Percentiles rank a stretch among this genome's conserved stretches.
phyloP scores from a whole-genome alignment of 2,888 invertebrate species.

The Caenorhabditis afra region DNA sequence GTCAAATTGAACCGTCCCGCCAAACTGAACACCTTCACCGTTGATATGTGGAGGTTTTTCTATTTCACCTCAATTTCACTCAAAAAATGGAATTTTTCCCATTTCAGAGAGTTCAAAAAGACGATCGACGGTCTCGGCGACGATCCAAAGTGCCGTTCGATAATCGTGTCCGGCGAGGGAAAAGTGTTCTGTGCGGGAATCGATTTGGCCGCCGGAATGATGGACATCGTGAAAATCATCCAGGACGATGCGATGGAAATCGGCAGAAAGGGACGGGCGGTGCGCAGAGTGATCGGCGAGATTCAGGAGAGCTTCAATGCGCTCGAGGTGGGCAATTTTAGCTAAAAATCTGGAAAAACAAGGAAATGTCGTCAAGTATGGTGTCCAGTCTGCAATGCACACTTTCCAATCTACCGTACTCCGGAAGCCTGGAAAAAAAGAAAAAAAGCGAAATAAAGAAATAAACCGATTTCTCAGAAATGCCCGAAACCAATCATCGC shows the following conservation, averaged over 20 bases:
- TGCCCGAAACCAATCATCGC: conserved; percentile 93
- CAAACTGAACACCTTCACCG: conserved; percentile 75
- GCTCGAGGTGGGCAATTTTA: conserved; percentile 54
- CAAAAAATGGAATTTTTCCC: no score
- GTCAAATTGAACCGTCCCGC: conserved; percentile 76
- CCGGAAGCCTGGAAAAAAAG: no score
- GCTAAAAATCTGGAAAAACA: not conserved
- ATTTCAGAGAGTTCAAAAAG: conserved; percentile 85
- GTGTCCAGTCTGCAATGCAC: no score
- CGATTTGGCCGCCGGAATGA: conserved; percentile 84
- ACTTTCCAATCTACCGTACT: no score
- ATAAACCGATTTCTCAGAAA: conserved; percentile 80
- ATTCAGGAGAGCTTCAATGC: conserved; percentile 66
- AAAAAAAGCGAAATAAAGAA: not conserved
- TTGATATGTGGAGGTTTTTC: conserved; percentile 71
- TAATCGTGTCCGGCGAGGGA: conserved; percentile 91
- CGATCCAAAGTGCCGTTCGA: conserved; percentile 89
- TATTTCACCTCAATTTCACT: not conserved
- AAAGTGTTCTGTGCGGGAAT: conserved; percentile 91
- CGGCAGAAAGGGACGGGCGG: conserved; percentile 62
- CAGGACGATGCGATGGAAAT: conserved; percentile 65
- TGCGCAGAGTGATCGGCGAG: conserved; percentile 56
- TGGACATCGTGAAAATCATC: conserved; percentile 60
- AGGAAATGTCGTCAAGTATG: not conserved
- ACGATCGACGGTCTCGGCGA: conserved; percentile 88